These are phyloP conservation scores for Cromileptes altivelis DNA, from an alignment of 2,113 vertebrate genomes.

Conservation along the genomic window DNA sequence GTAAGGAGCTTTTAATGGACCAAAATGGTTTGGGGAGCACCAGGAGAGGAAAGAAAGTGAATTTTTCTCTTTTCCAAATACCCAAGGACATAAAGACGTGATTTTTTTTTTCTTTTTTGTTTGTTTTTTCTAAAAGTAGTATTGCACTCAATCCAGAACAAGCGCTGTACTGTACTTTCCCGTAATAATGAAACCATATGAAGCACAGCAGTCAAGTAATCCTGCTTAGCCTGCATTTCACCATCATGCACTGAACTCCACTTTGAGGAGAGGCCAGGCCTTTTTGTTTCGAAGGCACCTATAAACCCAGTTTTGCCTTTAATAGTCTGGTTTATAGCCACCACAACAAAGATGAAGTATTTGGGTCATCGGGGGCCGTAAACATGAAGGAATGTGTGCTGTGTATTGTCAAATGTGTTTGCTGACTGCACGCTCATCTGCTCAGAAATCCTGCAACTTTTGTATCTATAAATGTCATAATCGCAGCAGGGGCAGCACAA, in stretches of 20 bases:
- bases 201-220: conserved; percentile 64
- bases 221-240: conserved; percentile 70
- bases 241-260: conserved; percentile 69
- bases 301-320: conserved; percentile 57
- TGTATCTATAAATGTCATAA: conserved; percentile 30
- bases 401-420: conserved; percentile 18
- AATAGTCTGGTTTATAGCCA: conserved; percentile 49
- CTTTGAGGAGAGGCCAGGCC: conserved; percentile 41
- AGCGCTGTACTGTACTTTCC: conserved; percentile 77
- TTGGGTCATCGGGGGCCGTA: conserved; percentile 56
- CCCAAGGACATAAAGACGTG: conserved; percentile 43
- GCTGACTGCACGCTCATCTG: neutral
- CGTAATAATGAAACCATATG: conserved; percentile 64
- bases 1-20: conserved; percentile 55
- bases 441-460: conserved; percentile 4
- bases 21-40: conserved; percentile 33
- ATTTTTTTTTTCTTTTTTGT: conserved; percentile 6
- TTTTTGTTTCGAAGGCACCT: conserved; percentile 40
- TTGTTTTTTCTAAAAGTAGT: conserved; percentile 38
- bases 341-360: conserved; percentile 67
- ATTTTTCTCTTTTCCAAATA: conserved; percentile 43
- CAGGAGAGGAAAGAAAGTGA: conserved; percentile 31
- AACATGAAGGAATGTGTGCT: conserved; percentile 62
- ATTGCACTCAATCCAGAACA: conserved; percentile 69
- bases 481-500: neutral